Percentiles rank a stretch among this genome's conserved stretches.
These are phyloP conservation scores for Uromys caudimaculatus DNA, from an alignment of 2,797 vertebrate genomes.

Conservation along the genomic window DNA sequence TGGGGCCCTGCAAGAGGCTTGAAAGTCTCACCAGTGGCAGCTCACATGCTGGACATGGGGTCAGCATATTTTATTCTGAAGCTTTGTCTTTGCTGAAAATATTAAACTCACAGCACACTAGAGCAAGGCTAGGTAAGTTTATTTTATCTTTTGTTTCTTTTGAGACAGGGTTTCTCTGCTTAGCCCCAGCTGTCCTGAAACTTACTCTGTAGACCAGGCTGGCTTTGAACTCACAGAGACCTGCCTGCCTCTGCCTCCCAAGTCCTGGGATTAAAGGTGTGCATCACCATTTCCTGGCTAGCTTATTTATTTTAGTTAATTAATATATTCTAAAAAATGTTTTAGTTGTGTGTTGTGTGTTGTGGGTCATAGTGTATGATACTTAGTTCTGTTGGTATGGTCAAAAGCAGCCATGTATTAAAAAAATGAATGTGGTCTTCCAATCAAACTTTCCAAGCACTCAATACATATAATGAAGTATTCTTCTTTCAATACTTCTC, in stretches of 20 bases:
- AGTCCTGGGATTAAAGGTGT: neutral
- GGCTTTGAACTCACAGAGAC: neutral
- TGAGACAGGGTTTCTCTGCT: neutral
- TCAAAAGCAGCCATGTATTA: neutral
- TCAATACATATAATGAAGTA: neutral
- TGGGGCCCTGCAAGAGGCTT: neutral
- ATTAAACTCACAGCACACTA: neutral
- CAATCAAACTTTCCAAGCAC: neutral
- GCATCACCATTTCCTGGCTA: neutral
- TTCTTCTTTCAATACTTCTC: neutral
- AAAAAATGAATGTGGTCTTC: neutral
- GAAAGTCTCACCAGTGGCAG: neutral
- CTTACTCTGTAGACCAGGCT: neutral
- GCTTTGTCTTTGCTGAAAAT: neutral
- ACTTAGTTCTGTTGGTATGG: neutral
- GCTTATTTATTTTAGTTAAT: neutral
- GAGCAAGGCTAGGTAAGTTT: neutral
- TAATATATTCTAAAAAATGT: neutral
- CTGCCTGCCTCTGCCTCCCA: too few relatives aligned
- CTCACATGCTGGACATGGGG: neutral
- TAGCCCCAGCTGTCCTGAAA: neutral
- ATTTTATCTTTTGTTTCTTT: neutral
- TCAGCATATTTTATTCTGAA: neutral
- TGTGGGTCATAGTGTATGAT: neutral
- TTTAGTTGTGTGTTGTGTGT: neutral